A percentile compares a stretch with the other conserved stretches of the same genome.
These are phyloP conservation scores for Lutjanus argentimaculatus DNA, from an alignment of 2,797 vertebrate genomes.

Conservation along the genomic window DNA sequence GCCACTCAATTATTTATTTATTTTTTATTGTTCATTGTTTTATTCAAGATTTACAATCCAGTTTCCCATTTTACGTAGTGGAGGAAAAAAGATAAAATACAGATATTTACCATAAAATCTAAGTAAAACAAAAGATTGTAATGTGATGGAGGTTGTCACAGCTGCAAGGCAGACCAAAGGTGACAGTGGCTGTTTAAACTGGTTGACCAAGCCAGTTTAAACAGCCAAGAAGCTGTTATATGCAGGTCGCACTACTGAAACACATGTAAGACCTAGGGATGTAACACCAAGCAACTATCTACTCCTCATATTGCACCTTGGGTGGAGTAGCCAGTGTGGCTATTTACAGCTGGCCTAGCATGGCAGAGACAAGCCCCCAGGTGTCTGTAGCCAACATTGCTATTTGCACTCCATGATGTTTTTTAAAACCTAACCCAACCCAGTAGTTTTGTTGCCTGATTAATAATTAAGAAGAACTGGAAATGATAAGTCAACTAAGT, in stretches of 20 bases:
- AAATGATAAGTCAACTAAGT: too few species aligned
- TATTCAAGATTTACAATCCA: neutral
- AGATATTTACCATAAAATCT: constrained; percentile 3
- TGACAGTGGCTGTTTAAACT: neutral
- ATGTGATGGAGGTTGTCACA: neutral
- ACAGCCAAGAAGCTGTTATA: neutral
- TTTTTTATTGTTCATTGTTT: neutral
- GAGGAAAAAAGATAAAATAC: neutral
- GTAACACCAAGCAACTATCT: neutral
- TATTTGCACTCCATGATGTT: too few species aligned
- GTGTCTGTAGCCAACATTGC: too few species aligned
- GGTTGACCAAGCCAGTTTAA: neutral
- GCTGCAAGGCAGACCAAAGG: neutral
- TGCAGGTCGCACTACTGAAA: neutral
- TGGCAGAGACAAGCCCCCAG: too few species aligned
- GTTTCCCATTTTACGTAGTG: neutral
- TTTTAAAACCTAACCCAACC: too few species aligned
- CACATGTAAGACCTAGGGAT: neutral
- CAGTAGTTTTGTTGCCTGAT: too few species aligned
- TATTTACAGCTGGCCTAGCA: too few species aligned
- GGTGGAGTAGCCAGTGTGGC: too few species aligned
- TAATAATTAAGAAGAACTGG: too few species aligned
- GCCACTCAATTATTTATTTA: neutral
- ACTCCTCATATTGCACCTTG: neutral
- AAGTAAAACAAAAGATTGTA: constrained; percentile 5